Base-by-base conservation (phyloP, 2,113 vertebrate genomes). In the Pavo muticus region DNA sequence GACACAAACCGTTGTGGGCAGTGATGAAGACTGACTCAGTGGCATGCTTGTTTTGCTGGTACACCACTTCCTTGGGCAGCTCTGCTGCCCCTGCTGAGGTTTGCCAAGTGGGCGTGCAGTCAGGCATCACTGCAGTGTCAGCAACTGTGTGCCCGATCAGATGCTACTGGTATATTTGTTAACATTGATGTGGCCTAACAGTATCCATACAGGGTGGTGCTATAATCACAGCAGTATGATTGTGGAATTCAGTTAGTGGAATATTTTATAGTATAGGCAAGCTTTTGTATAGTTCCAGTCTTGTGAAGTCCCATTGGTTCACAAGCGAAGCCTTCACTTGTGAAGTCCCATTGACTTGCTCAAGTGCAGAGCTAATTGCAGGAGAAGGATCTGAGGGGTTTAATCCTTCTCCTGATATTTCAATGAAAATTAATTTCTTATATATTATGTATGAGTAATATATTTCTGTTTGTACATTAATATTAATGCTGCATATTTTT, bases 391-490 rank as follows among this genome's bases (percentile, higher is more conserved):
- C 83, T 95, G 60, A 95, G 89, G 92, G 77, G 76, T 74, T 94
- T 94, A 93, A 91, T 84, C 70, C 67, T 93, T 88, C 84, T 93
- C 91, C 74, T 93, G 90, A 91, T 93, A 88, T 83, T 91, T 95
- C 79, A 84, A 7, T 94, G 96, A 92, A 97, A 96, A 95, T 97
- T 97, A 97, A 96, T 95, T 96, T 95, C 93, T 88, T 96, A 96
- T 96, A 96, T 97, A 95, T 96, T 94, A 95, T 95, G 85, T 88
- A 97, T 96, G 93, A 96, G 94, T 88, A 90, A 95, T 96, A 88
- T 86, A 95, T 94, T 96, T 94, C 91, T 97, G 77, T 96, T 95
- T 95, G 88, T 95, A 80, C 88, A 89, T 92, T 94, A 96, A 92
- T 92, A 96, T 94, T 88, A 85, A 91, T 88, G 78, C 90, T 94